Evolutionary conservation across 2,797 vertebrate species (phyloP).

Genomic region (Malurus leucopterus): DNA sequence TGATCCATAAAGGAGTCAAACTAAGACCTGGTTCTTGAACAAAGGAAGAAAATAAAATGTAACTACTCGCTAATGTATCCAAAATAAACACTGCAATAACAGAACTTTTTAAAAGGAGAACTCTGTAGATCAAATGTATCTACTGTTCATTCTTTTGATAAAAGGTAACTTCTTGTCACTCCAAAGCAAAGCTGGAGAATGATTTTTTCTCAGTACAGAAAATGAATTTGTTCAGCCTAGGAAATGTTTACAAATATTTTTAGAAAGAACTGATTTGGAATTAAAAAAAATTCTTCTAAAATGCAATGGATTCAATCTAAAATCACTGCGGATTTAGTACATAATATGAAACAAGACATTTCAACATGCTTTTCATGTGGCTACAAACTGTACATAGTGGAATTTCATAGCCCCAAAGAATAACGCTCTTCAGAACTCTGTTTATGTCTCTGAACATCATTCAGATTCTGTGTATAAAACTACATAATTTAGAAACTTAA

Average conservation of each 20-base stretch:
- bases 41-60: neutral
- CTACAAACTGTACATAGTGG: constrained; percentile 45
- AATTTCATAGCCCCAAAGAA: constrained; percentile 56
- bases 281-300: constrained; percentile 51
- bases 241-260: constrained; percentile 58
- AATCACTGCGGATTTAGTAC: constrained; percentile 23
- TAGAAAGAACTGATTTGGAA: constrained; percentile 44
- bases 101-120: neutral
- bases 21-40: neutral
- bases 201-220: constrained; percentile 8
- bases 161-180: neutral
- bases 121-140: neutral
- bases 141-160: neutral
- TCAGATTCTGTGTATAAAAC: constrained; percentile 70
- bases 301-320: constrained; percentile 42
- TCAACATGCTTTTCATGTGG: constrained; percentile 43
- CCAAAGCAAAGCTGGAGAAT: constrained; percentile 24
- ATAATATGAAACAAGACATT: constrained; percentile 26
- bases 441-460: constrained; percentile 64
- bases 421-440: constrained; percentile 62
- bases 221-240: constrained; percentile 25
- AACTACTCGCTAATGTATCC: neutral
- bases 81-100: neutral
- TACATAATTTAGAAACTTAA: constrained; percentile 71
- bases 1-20: neutral